Evolutionary conservation across 2,888 invertebrate species (phyloP).

Genomic region (Mactromeris polynyma): DNA sequence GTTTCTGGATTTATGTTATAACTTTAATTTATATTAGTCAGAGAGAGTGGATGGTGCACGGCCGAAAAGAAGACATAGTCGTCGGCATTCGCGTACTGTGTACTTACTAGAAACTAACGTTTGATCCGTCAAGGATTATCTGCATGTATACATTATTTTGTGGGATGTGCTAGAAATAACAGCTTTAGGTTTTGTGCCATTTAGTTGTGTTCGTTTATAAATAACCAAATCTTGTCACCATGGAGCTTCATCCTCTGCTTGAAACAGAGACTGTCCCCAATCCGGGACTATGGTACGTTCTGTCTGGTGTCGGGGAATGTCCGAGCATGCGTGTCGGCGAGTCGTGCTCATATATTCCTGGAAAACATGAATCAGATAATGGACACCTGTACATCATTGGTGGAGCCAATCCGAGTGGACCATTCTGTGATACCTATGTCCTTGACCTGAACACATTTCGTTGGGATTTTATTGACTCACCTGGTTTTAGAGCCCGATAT

Average conservation of each 20-base stretch:
- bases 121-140: not conserved
- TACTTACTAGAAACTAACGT: slow-evolving; percentile 36
- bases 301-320: slow-evolving; percentile 84
- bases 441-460: slow-evolving; percentile 84
- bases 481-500: slow-evolving; percentile 85
- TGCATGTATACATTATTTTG: not conserved
- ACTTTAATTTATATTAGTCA: slow-evolving; percentile 31
- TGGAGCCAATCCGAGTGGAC: slow-evolving; percentile 87
- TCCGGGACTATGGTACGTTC: slow-evolving; percentile 85
- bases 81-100: not conserved
- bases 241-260: slow-evolving; percentile 86
- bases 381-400: slow-evolving; percentile 86
- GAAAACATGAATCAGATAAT: slow-evolving; percentile 74
- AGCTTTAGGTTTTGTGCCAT: slow-evolving; percentile 26
- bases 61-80: slow-evolving; percentile 18
- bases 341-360: slow-evolving; percentile 82
- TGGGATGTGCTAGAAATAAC: not conserved
- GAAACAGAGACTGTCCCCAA: slow-evolving; percentile 82
- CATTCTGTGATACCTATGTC: slow-evolving; percentile 85
- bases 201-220: slow-evolving; percentile 8
- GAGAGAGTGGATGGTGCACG: slow-evolving; percentile 2
- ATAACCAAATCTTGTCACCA: slow-evolving; percentile 50
- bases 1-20: not conserved
- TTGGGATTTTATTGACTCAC: slow-evolving; percentile 84
- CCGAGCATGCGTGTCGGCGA: slow-evolving; percentile 86